Conservation (phyloP, 2,797 vertebrate species). For the Enteromius anoplus region DNA sequence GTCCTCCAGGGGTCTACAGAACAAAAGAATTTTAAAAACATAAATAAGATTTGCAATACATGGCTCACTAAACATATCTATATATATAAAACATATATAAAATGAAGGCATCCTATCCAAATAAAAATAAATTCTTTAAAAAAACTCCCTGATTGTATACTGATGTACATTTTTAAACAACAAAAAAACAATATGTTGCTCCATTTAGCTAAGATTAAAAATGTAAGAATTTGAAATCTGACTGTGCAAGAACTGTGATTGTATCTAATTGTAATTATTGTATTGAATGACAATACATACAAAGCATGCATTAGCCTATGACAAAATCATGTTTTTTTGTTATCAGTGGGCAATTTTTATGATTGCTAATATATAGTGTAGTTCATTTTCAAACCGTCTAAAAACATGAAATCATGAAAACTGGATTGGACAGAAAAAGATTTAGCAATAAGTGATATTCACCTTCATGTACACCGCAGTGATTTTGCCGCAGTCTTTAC, state of each 20-base stretch:
- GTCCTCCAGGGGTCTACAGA: conserved; percentile 81
- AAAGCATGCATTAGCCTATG: too few species aligned
- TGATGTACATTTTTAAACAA: neutral
- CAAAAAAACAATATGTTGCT: neutral
- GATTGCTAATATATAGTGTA: neutral
- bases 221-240: neutral
- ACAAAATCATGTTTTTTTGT: too few species aligned
- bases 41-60: neutral
- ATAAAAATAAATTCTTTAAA: too few species aligned
- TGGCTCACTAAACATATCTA: too few species aligned
- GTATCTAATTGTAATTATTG: neutral
- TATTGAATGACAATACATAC: neutral
- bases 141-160: neutral
- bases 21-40: neutral
- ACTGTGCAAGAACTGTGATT: neutral
- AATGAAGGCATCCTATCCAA: too few species aligned
- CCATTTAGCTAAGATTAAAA: neutral
- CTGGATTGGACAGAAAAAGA: conserved; percentile 27
- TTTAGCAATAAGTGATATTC: neutral
- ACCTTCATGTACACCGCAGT: conserved; percentile 89
- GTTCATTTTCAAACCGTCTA: neutral
- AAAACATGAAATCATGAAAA: neutral
- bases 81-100: too few species aligned
- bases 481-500: conserved; percentile 87
- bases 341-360: too few species aligned